Conservation (phyloP, 2,888 invertebrate species). For the Sesia bembeciformis region DNA sequence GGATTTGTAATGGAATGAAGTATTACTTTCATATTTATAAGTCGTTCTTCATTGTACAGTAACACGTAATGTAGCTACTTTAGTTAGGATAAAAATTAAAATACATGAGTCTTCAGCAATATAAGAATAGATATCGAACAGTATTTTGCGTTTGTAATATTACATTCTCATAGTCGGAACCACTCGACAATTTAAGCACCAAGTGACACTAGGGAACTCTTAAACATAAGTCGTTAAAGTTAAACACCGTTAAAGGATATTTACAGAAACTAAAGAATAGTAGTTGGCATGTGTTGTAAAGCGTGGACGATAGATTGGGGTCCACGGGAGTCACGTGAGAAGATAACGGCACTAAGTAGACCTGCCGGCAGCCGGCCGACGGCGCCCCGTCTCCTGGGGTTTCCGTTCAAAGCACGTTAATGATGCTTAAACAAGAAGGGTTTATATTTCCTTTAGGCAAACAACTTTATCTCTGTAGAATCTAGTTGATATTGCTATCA, state of each 20-base stretch:
- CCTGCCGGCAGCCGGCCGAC: not conserved
- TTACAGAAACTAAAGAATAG: slow-evolving; percentile 2
- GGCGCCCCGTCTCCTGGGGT: too few relatives aligned
- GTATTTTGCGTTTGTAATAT: slow-evolving; percentile 45
- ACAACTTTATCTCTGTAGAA: too few relatives aligned
- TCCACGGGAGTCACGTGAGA: not conserved
- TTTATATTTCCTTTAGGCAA: too few relatives aligned
- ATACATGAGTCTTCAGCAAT: slow-evolving; percentile 52
- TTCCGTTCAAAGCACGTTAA: too few relatives aligned
- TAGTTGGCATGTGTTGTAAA: slow-evolving; percentile 1
- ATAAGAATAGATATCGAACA: slow-evolving; percentile 42
- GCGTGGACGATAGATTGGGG: slow-evolving; percentile 5
- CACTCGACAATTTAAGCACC: slow-evolving; percentile 59
- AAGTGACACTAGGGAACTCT: slow-evolving; percentile 29
- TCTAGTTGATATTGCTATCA: too few relatives aligned
- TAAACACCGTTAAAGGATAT: too few relatives aligned
- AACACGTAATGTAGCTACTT: slow-evolving; percentile 63
- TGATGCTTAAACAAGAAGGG: too few relatives aligned
- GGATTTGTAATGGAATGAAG: slow-evolving; percentile 42
- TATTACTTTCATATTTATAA: slow-evolving; percentile 43
- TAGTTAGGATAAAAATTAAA: slow-evolving; percentile 70
- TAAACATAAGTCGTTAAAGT: too few relatives aligned
- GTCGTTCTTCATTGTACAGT: slow-evolving; percentile 67
- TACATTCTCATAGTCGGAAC: slow-evolving; percentile 34
- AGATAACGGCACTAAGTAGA: not conserved